Conservation (phyloP, 2,797 vertebrate genomes). For the Silurus aristotelis region DNA sequence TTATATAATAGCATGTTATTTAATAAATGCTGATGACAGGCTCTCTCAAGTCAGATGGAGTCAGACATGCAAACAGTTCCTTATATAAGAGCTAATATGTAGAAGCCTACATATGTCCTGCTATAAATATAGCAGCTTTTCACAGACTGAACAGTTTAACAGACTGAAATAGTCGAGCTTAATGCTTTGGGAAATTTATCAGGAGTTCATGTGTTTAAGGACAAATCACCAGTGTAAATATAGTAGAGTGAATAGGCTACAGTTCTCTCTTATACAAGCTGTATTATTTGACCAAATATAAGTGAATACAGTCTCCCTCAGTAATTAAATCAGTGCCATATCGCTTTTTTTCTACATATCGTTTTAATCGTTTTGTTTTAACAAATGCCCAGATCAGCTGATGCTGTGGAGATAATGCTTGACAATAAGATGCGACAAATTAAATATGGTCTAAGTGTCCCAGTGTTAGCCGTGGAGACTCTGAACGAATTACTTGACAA, state of each 20-base stretch:
- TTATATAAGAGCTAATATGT: background rate
- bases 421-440: slow-evolving; percentile 33
- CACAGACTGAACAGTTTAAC: slow-evolving; percentile 33
- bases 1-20: slow-evolving; percentile 5
- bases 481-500: slow-evolving; percentile 37
- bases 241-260: background rate
- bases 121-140: slow-evolving; percentile 34
- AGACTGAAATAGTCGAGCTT: slow-evolving; percentile 20
- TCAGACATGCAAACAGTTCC: slow-evolving; percentile 3
- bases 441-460: slow-evolving; percentile 28
- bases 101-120: background rate
- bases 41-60: slow-evolving; percentile 6
- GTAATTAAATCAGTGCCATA: background rate
- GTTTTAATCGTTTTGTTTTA: slow-evolving; percentile 4
- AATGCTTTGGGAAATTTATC: slow-evolving; percentile 20
- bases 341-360: no score
- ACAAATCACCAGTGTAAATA: slow-evolving; percentile 25
- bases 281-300: background rate
- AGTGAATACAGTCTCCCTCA: background rate
- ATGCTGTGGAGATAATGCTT: background rate
- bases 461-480: background rate
- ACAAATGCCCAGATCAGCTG: background rate
- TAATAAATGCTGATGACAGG: background rate
- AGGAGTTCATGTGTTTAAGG: background rate
- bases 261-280: background rate